phyloP scores from a whole-genome alignment of 1,140 invertebrate species.

The Hyphantria cunea region DNA sequence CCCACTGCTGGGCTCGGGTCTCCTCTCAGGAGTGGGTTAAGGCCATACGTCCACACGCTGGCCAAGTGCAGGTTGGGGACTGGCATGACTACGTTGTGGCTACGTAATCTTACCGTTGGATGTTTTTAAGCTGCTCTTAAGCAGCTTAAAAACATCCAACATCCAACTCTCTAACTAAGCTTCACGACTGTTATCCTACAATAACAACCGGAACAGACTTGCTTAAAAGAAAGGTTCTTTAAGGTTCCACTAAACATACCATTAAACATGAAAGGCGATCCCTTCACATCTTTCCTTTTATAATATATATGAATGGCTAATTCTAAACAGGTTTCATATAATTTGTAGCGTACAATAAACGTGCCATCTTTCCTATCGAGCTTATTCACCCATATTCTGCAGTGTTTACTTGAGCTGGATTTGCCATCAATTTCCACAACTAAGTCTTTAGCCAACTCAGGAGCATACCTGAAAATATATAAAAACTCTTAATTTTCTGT shows the following conservation, averaged over 20 bases:
- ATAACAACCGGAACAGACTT: too few species aligned
- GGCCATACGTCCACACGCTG: too few species aligned
- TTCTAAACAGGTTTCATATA: constrained; percentile 88
- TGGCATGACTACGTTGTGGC: too few species aligned
- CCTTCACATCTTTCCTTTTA: constrained; percentile 84
- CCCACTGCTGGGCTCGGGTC: too few species aligned
- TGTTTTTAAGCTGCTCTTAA: too few species aligned
- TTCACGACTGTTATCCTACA: too few species aligned
- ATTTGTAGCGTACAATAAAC: constrained; percentile 92
- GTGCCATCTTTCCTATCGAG: constrained; percentile 93
- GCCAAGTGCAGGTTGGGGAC: too few species aligned
- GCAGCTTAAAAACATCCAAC: too few species aligned
- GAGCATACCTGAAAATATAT: constrained; percentile 53
- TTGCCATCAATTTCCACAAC: constrained; percentile 82
- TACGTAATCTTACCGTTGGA: too few species aligned
- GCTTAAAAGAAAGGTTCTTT: too few species aligned
- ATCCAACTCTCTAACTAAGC: too few species aligned
- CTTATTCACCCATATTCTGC: constrained; percentile 88
- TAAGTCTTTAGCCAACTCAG: constrained; percentile 60
- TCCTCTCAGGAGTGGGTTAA: too few species aligned
- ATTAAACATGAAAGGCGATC: constrained; percentile 86
- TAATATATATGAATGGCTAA: constrained; percentile 88
- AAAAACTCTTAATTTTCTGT: background rate
- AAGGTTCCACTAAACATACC: constrained; percentile 72
- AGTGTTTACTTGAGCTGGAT: constrained; percentile 78